Evolutionary conservation across 2,888 invertebrate species (phyloP), one percentile per base, ranked within the genome.

Genomic region (Erpobdella octoculata): DNA sequence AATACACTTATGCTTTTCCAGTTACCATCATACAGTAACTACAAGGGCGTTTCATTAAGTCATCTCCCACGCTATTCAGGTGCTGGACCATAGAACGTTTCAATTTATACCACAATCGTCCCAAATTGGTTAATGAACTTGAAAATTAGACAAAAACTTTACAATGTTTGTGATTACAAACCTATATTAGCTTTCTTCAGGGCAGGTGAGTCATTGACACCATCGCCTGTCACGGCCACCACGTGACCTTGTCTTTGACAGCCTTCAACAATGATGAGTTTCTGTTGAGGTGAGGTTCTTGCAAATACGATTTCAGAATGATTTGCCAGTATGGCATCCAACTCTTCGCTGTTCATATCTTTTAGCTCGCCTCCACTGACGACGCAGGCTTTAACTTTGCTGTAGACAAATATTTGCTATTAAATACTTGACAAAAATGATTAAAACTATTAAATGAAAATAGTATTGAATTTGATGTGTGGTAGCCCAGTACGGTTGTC

Each of bases 291-390:
- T 61, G 93, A 93, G 31, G 93, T 93, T 80, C 94, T 90, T 76
- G 94, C 94, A 86, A 94, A 94, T 79, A 95, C 94, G 82, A 95
- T 95, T 86, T 95, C 94, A 72, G 91, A 90, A 85, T 95, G 93
- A 84, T 91, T 85, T 86, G 90, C 89, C 77, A 96, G 87, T 80
- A 95, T 91, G 83, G 93, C 92, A 82, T 94, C 93, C 78, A 96
- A 87, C 82, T 84, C 78, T 0, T 80, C 92, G 67, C 89, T 88
- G 76, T 89, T 88, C 78, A 94, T 87, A 82, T 93, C 92, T 81
- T 91, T 88, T 78, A 95, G 88, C 83, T 93, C 81, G 58, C 78
- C 77, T 48, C 82, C 83, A 74, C 81, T 82, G 69, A 82, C 77
- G 35, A 84, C 83, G 73, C 80, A 80, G 59, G 83, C 83, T 73